Base-by-base conservation (phyloP, 35 echinoderm and acorn worm genomes). In the Amphiura filiformis region DNA sequence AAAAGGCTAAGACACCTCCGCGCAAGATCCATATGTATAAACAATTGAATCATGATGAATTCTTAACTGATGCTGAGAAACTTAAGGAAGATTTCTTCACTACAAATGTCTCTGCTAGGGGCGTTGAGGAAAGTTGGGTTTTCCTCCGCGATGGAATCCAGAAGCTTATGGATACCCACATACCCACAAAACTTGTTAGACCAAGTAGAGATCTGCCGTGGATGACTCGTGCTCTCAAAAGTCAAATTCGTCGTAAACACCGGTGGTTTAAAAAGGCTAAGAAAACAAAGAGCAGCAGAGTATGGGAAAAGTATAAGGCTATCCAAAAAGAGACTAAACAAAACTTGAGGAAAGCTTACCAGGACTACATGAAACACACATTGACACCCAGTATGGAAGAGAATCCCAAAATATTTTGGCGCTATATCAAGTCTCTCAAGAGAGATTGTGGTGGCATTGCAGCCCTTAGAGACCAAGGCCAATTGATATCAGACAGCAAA, bases 371-470 rank as follows among this genome's bases (percentile, higher is more conserved):
- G 15, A 81, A 88, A 34, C 22, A 47, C 0, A 52, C 65, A 0
- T 41, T 88, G 18, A 30, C 34, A 35, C 41, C 87, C 7, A 88
- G 40, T 12, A 88, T 88, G 42, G 77, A 88, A 64, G 86, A 80
- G 1, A 80, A 80, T 34, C 78, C 78, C 78, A 80, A 80, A 36
- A 7, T 36, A 23, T 86, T 86, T 86, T 86, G 84, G 84, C 15
- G 30, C 4, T 86, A 86, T 39, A 86, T 86, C 14, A 76, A 86
- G 41, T 76, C 18, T 23, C 31, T 39, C 0, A 86, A 76, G 57
- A 75, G 31, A 86, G 84, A 86, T 4, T 20, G 33, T 76, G 52
- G 7, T 18, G 84, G 84, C 7, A 76, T 86, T 75, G 38, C 5
- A 13, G 41, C 52, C 44, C 35, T 75, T 2, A 86, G 20, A 86